Percentiles rank a stretch among this genome's conserved stretches.
Evolutionary conservation across 1,140 invertebrate genomes (phyloP).

Genomic region (Drosophila pachea): DNA sequence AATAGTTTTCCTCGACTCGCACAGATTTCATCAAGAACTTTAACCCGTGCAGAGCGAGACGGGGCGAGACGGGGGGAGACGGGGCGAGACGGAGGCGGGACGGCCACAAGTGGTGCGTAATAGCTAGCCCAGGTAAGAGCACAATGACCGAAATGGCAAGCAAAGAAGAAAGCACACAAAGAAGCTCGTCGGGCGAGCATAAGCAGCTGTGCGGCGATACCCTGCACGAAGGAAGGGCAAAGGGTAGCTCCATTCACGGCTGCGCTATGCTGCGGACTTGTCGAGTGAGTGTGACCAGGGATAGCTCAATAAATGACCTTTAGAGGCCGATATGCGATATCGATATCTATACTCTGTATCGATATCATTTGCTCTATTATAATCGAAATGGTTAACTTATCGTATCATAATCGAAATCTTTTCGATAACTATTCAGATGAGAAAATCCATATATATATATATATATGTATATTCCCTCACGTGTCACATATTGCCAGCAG

Average conservation of each 20-base stretch:
- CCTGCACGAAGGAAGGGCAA: too few relatives aligned
- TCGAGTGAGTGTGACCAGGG: too few relatives aligned
- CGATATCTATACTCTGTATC: background rate
- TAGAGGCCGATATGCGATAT: too few relatives aligned
- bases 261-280: too few relatives aligned
- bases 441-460: too few relatives aligned
- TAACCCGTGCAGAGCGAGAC: constrained; percentile 3
- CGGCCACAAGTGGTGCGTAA: background rate
- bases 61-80: background rate
- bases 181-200: constrained; percentile 10
- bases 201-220: too few relatives aligned
- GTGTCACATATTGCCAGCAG: background rate
- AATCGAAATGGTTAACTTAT: background rate
- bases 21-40: constrained; percentile 36
- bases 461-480: too few relatives aligned
- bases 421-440: too few relatives aligned
- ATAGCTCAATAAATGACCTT: too few relatives aligned
- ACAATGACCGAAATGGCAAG: constrained; percentile 22
- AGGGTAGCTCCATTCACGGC: too few relatives aligned
- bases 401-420: too few relatives aligned
- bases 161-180: constrained; percentile 19
- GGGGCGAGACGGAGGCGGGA: background rate
- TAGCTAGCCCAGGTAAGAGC: constrained; percentile 28
- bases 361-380: background rate
- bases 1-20: constrained; percentile 39